phyloP scores from a whole-genome alignment of 2,888 invertebrate genomes.

The Keiferia lycopersicella region DNA sequence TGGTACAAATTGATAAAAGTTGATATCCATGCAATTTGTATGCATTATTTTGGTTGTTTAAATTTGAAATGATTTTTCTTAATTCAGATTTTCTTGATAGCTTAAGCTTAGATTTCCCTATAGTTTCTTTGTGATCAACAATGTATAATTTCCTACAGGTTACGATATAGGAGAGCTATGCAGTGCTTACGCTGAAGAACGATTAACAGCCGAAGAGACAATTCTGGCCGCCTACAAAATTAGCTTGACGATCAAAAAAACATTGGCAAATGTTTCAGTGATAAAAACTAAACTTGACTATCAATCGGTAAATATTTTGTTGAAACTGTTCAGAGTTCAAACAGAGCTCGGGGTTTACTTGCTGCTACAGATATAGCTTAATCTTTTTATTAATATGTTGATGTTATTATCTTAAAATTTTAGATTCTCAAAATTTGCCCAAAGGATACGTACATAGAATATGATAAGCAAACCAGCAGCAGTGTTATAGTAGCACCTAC shows the following conservation, averaged over 20 bases:
- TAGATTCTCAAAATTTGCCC: slow-evolving; percentile 70
- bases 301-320: neutral
- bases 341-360: no score
- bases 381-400: no score
- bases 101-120: no score
- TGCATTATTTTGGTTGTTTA: no score
- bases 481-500: slow-evolving; percentile 85
- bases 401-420: neutral
- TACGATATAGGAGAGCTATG: slow-evolving; percentile 97
- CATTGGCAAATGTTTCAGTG: neutral
- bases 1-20: no score
- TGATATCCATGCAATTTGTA: no score
- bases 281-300: neutral
- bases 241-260: slow-evolving; percentile 68
- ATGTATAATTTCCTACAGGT: slow-evolving; percentile 78
- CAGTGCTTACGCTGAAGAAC: slow-evolving; percentile 97
- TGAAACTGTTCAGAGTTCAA: no score
- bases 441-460: slow-evolving; percentile 84
- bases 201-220: slow-evolving; percentile 92
- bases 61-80: no score
- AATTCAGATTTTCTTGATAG: no score
- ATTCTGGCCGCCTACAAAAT: slow-evolving; percentile 91
- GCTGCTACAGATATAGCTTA: no score
- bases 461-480: slow-evolving; percentile 82
- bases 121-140: no score